Percentiles rank a stretch among this genome's conserved stretches.
These are phyloP conservation scores for Atta texana DNA, from an alignment of 1,140 invertebrate species.

Conservation along the genomic window DNA sequence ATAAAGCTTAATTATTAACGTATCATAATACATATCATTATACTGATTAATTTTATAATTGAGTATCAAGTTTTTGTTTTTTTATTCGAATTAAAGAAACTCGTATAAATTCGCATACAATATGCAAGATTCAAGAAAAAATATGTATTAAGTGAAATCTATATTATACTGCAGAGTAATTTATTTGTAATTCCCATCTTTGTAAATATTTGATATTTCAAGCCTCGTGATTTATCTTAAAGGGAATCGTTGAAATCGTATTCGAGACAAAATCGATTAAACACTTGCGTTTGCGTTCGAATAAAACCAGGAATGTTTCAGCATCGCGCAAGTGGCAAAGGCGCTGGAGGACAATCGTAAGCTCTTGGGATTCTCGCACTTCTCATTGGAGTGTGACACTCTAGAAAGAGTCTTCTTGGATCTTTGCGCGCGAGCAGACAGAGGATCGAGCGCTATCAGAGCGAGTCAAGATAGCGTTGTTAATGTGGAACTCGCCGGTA, in stretches of 20 bases:
- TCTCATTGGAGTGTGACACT: conserved; percentile 87
- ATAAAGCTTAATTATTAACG: too few species aligned
- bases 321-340: conserved; percentile 84
- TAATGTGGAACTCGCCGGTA: conserved; percentile 71
- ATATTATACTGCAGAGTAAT: conserved; percentile 1
- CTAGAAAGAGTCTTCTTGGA: conserved; percentile 88
- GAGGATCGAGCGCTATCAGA: conserved; percentile 56
- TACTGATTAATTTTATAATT: conserved; percentile 8
- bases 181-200: conserved; percentile 2
- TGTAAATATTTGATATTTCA: conserved; percentile 48
- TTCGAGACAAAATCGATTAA: conserved; percentile 32
- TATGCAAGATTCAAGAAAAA: background rate
- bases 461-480: conserved; percentile 71
- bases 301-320: conserved; percentile 68
- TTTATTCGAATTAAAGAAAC: background rate
- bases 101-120: background rate
- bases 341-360: conserved; percentile 84
- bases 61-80: background rate
- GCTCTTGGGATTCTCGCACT: conserved; percentile 83
- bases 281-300: conserved; percentile 25
- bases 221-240: conserved; percentile 52
- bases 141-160: background rate
- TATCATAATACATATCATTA: too few species aligned
- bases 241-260: conserved; percentile 11
- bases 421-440: conserved; percentile 85